Percentiles rank a stretch among this genome's conserved stretches.
These are phyloP conservation scores for Drosophila mayri DNA, from an alignment of 1,140 invertebrate genomes.

Conservation along the genomic window DNA sequence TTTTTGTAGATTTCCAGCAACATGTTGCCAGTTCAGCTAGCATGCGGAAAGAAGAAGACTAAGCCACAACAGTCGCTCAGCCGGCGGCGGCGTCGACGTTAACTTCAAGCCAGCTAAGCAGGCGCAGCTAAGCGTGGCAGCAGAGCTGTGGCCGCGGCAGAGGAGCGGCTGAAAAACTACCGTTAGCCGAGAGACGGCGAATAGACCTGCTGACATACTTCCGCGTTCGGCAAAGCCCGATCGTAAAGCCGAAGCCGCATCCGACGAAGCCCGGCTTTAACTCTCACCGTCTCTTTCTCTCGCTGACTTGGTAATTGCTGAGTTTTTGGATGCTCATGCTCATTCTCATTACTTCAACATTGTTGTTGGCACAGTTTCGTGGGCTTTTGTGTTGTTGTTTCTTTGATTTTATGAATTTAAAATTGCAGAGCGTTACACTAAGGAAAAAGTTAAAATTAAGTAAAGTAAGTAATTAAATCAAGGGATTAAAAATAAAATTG, in stretches of 20 bases:
- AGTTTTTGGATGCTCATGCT: conserved; percentile 40
- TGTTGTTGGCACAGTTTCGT: conserved; percentile 62
- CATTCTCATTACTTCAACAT: conserved; percentile 51
- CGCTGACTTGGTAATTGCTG: conserved; percentile 39
- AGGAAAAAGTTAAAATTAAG: not conserved
- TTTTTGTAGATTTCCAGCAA: conserved; percentile 41
- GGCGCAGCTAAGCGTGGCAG: conserved; percentile 76
- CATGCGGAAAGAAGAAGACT: conserved; percentile 59
- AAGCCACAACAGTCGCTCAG: conserved; percentile 26
- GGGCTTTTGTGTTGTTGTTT: conserved; percentile 33
- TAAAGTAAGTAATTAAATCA: not conserved
- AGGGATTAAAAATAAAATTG: not conserved
- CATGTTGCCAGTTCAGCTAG: conserved; percentile 62
- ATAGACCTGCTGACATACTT: conserved; percentile 85
- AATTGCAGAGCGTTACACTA: conserved; percentile 9
- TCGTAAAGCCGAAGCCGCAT: conserved; percentile 28
- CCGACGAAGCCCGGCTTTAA: conserved; percentile 30
- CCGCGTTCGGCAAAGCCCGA: conserved; percentile 76
- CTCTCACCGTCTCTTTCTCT: conserved; percentile 22
- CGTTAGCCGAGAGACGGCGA: conserved; percentile 74
- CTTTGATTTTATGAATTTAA: conserved; percentile 34
- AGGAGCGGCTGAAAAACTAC: conserved; percentile 69
- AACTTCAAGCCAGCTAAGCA: conserved; percentile 62
- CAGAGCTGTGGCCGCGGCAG: conserved; percentile 17
- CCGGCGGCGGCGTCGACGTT: not conserved